phyloP scores from a whole-genome alignment of 2,797 vertebrate genomes.

The Parotocinclus haroldoi region DNA sequence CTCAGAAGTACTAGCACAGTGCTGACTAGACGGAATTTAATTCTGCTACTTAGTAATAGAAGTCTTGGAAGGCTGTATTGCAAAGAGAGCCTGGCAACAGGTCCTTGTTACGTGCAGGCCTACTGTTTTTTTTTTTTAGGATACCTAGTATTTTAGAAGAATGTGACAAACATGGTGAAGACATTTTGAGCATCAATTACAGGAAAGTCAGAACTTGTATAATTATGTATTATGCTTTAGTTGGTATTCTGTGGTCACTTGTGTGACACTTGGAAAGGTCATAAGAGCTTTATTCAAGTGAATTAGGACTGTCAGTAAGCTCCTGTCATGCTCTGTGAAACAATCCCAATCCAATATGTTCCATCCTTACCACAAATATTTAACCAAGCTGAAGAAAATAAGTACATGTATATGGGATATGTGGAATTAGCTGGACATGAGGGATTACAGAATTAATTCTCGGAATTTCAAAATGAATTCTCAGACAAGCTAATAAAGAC shows the following conservation, averaged over 20 bases:
- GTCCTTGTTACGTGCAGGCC: not conserved
- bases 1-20: constrained; percentile 1
- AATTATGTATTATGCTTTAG: not conserved
- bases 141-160: not conserved
- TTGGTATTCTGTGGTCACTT: not conserved
- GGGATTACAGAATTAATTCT: constrained; percentile 9
- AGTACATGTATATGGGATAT: constrained; percentile 2
- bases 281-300: not conserved
- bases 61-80: constrained; percentile 3
- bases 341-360: no score
- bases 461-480: not conserved
- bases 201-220: not conserved
- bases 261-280: not conserved
- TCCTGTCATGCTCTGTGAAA: constrained; percentile 9
- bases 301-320: not conserved
- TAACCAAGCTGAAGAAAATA: constrained; percentile 19
- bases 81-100: not conserved
- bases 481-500: no score
- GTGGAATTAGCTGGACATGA: constrained; percentile 12
- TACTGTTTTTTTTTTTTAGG: not conserved
- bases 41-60: constrained; percentile 19
- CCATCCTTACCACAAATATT: not conserved
- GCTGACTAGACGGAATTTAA: constrained; percentile 32
- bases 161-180: not conserved
- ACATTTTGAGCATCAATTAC: not conserved